Base-by-base conservation (phyloP, 2,888 invertebrate species). In the Merodon equestris region DNA sequence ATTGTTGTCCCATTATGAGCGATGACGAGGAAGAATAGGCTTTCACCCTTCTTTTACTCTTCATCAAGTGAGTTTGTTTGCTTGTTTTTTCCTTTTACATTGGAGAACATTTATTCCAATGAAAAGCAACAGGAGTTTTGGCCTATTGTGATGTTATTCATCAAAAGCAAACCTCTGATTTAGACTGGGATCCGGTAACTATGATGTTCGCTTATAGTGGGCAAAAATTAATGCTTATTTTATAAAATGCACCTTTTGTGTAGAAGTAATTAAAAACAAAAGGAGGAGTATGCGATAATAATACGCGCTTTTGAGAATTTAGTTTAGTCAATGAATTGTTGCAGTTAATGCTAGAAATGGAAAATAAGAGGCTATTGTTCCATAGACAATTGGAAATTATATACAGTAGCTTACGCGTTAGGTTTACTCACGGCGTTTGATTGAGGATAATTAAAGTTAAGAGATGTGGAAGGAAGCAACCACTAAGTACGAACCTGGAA, bases 131-230 rank as follows among this genome's bases (percentile, higher is more conserved):
- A n/a, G n/a, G n/a, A n/a, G n/a, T n/a, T n/a, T n/a, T n/a, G 40
- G 47, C 19, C 67, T 45, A 58, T 77, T 77, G 73, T 77, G 56
- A 60, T 38, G 63, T 75, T n/a, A 48, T 68, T 7, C 61, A 63
- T 48, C 58, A 53, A 40, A n/a, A 14, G 45, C 9, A 7, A 17
- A n/a, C 12, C 48, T 54, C n/a, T n/a, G n/a, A n/a, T n/a, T n/a
- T n/a, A n/a, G n/a, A n/a, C n/a, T n/a, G n/a, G n/a, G n/a, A n/a
- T n/a, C n/a, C n/a, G n/a, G 14, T 67, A 50, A 44, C 27, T 48
- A n/a, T 50, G 27, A 45, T 15, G 38, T 42, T 51, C 51, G 18
- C 57, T 34, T n/a, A 44, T 54, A 18, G 14, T 13, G 44, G 15
- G 50, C 14, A 60, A 44, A 61, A 40, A 56, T 60, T 56, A 76